phyloP scores from a whole-genome alignment of 2,888 invertebrate species.

The Uropetala carovei region DNA sequence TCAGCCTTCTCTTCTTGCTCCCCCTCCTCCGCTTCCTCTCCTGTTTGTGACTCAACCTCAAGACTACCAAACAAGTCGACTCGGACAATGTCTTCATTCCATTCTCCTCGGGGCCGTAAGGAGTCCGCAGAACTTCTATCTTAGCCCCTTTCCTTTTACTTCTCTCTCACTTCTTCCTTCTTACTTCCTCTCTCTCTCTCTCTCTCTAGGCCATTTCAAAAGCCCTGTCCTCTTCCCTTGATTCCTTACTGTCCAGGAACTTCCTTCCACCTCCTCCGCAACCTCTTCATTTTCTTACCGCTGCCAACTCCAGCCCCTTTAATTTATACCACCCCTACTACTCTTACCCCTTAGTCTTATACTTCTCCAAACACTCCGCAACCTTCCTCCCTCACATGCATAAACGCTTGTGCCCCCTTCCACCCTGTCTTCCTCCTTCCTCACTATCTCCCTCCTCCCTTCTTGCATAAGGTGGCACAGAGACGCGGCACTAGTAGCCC shows the following conservation, averaged over 20 bases:
- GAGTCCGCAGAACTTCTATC: conserved; percentile 20
- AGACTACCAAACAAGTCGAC: background rate
- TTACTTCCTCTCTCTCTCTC: background rate
- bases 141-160: background rate
- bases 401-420: no score
- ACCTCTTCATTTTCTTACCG: conserved; percentile 3
- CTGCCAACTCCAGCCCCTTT: background rate
- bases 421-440: no score
- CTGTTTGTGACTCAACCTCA: background rate
- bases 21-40: background rate
- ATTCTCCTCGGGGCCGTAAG: background rate
- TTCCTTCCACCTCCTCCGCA: background rate
- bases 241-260: background rate
- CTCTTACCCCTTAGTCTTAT: background rate
- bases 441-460: no score
- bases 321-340: background rate
- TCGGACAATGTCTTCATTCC: conserved; percentile 40
- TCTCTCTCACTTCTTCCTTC: no score
- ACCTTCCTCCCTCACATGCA: no score
- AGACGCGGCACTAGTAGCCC: no score
- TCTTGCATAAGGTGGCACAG: no score
- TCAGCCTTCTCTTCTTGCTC: background rate
- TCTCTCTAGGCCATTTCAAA: background rate
- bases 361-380: no score
- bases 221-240: background rate